Evolutionary conservation across 2,113 vertebrate genomes (phyloP).

Genomic region (Cryptomyrus ogoouensis): DNA sequence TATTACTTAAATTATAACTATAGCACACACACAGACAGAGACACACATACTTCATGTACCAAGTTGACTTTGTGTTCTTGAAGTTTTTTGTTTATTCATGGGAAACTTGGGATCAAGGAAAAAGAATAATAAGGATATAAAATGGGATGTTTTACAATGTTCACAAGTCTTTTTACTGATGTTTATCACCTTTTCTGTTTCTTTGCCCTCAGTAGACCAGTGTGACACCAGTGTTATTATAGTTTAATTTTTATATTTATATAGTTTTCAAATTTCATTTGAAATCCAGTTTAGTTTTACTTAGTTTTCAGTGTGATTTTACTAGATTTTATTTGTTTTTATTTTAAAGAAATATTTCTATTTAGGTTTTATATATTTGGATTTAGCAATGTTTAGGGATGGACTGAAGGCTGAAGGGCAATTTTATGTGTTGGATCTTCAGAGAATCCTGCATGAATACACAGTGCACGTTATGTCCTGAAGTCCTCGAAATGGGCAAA

Average conservation of each 20-base stretch:
- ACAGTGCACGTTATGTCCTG: background rate
- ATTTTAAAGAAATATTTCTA: background rate
- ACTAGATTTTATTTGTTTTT: background rate
- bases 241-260: background rate
- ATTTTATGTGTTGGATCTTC: background rate
- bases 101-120: background rate
- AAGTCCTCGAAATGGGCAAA: background rate
- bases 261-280: background rate
- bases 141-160: background rate
- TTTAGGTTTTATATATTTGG: background rate
- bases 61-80: background rate
- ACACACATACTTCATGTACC: background rate
- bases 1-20: background rate
- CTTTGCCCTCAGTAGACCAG: background rate
- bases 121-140: background rate
- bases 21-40: background rate
- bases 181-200: background rate
- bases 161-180: background rate
- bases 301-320: background rate
- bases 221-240: background rate
- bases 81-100: background rate
- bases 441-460: background rate
- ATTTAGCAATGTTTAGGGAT: background rate
- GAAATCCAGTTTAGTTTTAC: background rate
- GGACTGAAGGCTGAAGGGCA: background rate